phyloP scores from a whole-genome alignment of 2,888 invertebrate species.

The Pharmacophagus antenor region DNA sequence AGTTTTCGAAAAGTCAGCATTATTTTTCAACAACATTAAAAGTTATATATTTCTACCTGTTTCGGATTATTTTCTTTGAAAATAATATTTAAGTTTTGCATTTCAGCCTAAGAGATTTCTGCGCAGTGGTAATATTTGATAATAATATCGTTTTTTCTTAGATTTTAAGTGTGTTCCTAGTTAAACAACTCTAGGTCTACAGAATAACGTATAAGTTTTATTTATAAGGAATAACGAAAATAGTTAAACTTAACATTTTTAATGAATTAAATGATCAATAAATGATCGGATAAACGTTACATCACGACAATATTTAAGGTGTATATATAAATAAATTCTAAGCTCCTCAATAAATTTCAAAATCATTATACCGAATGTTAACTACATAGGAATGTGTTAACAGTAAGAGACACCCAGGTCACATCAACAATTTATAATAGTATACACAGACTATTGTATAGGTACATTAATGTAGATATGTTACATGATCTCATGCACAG shows the following conservation, averaged over 20 bases:
- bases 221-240: background rate
- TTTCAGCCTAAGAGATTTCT: constrained; percentile 46
- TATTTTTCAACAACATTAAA: background rate
- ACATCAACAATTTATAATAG: constrained; percentile 67
- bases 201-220: background rate
- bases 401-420: constrained; percentile 72
- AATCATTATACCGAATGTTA: constrained; percentile 37
- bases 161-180: background rate
- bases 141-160: constrained; percentile 11
- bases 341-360: constrained; percentile 13
- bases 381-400: constrained; percentile 45
- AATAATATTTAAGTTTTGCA: constrained; percentile 41
- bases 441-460: constrained; percentile 53
- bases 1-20: background rate
- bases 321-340: constrained; percentile 19
- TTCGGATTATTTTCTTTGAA: background rate
- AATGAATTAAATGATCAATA: constrained; percentile 1
- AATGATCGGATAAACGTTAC: constrained; percentile 14
- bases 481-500: constrained; percentile 56
- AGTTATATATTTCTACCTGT: background rate
- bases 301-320: constrained; percentile 4
- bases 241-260: background rate
- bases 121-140: constrained; percentile 29
- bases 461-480: constrained; percentile 48
- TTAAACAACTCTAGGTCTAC: background rate